Base-by-base conservation (phyloP, 2,888 invertebrate genomes). In the Malthinus seriepunctatus region DNA sequence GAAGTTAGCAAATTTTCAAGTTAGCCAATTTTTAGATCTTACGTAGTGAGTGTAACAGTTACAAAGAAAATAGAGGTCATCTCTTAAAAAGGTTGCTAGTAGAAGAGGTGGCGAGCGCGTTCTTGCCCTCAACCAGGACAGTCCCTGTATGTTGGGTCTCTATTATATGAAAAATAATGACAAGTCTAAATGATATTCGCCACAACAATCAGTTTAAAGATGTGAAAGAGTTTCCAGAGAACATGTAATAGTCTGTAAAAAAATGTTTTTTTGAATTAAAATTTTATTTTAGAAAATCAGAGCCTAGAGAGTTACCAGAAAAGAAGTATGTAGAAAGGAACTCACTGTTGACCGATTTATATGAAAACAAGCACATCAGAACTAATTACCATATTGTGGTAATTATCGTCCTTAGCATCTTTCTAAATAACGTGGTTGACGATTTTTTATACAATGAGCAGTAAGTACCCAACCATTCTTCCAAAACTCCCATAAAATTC, bases 301-400 rank as follows among this genome's bases (percentile, higher is more conserved):
- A 33, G 31, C 8, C 11, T 10, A 38, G 34, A 5, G 32, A 15
- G 4, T 11, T 86, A 12, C 83, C 84, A 12, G 84, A 84, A 47
- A 90, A 89, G 72, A 80, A 83, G 58, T 95, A 92, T 72, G 73
- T 82, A n/a, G 74, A 82, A 4, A 82, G 94, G 62, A 88, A 90
- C 73, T 94, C 94, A 0, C 81, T 89, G n/a, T 80, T 95, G 52
- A 93, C 91, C 0, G 89, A 89, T 59, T 81, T 95, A 14, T 83
- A 91, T 68, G 84, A 89, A 71, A 85, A 88, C 50, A 84, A 86
- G 50, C 93, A 95, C 77, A 88, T 95, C 69, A 84, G 86, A 68
- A 89, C 93, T 2, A 87, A 95, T 64, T 92, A 93, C 75, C 89
- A 95, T 74, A 88, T 94, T 65, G 94, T 93, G 77, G 83, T 90